Conservation (phyloP, 2,797 vertebrate species). For the Cuculus canorus region DNA sequence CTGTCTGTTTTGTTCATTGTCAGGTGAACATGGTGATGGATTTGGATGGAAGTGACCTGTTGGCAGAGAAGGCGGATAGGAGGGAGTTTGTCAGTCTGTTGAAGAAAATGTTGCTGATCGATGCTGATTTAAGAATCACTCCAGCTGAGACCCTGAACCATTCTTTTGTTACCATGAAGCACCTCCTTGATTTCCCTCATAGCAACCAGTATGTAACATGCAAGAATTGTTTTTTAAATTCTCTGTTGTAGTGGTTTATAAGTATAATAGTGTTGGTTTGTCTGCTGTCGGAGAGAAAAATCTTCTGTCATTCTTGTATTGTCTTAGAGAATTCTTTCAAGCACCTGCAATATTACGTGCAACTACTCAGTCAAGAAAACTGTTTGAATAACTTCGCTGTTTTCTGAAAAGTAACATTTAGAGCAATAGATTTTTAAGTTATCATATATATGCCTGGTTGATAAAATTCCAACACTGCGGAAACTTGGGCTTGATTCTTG, state of each 20-base stretch:
- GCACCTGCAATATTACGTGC: not conserved
- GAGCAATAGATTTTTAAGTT: not conserved
- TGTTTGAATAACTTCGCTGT: not conserved
- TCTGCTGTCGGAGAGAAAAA: not conserved
- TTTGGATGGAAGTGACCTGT: slow-evolving; percentile 95
- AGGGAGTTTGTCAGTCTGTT: slow-evolving; percentile 95
- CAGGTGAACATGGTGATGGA: slow-evolving; percentile 99
- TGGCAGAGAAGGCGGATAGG: slow-evolving; percentile 95
- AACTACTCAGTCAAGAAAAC: not conserved
- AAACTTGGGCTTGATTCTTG: not conserved
- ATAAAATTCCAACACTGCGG: not conserved
- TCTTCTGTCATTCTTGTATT: not conserved
- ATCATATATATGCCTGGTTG: not conserved
- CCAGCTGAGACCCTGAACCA: slow-evolving; percentile 92
- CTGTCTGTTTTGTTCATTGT: not conserved
- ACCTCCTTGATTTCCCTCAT: slow-evolving; percentile 97
- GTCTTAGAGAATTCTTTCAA: not conserved
- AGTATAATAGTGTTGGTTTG: not conserved
- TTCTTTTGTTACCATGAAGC: slow-evolving; percentile 98
- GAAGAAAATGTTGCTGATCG: slow-evolving; percentile 98
- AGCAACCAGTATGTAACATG: slow-evolving; percentile 93
- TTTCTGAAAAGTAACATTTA: not conserved
- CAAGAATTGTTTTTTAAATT: not conserved
- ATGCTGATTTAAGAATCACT: slow-evolving; percentile 93
- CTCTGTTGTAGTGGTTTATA: not conserved